Conservation (phyloP, 2,113 vertebrate species). For the Aspidoscelis tigris region DNA sequence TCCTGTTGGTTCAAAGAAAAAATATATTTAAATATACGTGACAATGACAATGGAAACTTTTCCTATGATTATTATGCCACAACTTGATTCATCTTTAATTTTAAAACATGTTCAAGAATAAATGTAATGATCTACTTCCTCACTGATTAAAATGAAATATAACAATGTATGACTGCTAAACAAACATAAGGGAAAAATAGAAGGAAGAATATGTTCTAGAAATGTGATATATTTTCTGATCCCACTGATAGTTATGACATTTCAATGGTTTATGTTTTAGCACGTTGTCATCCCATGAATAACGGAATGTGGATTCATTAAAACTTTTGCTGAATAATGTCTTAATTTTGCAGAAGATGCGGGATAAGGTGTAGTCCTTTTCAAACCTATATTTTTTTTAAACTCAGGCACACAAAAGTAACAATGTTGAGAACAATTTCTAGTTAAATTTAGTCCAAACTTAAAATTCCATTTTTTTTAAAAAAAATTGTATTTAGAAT, state of each 20-base stretch:
- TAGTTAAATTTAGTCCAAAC: slow-evolving; percentile 1
- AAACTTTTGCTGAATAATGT: background rate
- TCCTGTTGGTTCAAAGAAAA: slow-evolving; percentile 1
- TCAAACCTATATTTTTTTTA: background rate
- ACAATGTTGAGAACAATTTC: slow-evolving; percentile 33
- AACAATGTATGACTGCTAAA: slow-evolving; percentile 7
- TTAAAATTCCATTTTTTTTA: background rate
- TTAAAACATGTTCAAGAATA: slow-evolving; percentile 31
- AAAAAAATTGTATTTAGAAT: background rate
- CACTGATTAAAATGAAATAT: slow-evolving; percentile 9
- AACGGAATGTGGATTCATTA: background rate
- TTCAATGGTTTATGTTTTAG: background rate
- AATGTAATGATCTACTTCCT: slow-evolving; percentile 34
- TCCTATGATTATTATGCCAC: slow-evolving; percentile 18
- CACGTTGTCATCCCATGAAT: background rate
- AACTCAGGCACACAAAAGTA: slow-evolving; percentile 30
- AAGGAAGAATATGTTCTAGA: slow-evolving; percentile 38
- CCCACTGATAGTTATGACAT: background rate
- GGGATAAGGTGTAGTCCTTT: background rate
- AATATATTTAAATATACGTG: background rate
- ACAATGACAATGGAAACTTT: background rate
- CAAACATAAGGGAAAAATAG: background rate
- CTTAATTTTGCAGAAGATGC: background rate
- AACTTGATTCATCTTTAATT: slow-evolving; percentile 16
- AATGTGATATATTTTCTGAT: slow-evolving; percentile 12